These are phyloP conservation scores for Metaphire vulgaris DNA, from an alignment of 1,140 invertebrate genomes.

Conservation along the genomic window DNA sequence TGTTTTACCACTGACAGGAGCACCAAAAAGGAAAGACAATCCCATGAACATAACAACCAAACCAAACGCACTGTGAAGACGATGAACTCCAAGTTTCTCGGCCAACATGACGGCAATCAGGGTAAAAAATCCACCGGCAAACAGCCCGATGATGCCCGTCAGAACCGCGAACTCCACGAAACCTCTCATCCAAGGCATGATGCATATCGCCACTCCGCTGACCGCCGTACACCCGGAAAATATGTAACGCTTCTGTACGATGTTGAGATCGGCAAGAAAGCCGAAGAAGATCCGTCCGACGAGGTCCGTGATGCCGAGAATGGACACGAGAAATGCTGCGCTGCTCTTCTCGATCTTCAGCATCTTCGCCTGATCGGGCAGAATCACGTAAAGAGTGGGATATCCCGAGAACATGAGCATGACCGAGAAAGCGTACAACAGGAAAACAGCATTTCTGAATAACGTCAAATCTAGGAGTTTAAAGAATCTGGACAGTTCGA, in stretches of 20 bases:
- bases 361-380: conserved; percentile 6
- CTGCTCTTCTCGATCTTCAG: background rate
- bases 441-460: conserved; percentile 3
- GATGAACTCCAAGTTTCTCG: conserved; percentile 6
- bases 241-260: conserved; percentile 11
- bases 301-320: conserved; percentile 16
- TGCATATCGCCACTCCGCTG: conserved; percentile 4
- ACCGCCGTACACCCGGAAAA: background rate
- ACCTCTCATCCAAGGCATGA: conserved; percentile 8
- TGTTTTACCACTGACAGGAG: background rate
- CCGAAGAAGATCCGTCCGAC: conserved; percentile 16
- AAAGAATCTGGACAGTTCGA: no score
- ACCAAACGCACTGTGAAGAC: conserved; percentile 6
- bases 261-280: conserved; percentile 11
- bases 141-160: background rate
- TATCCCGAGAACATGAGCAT: conserved; percentile 9
- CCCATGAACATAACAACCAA: conserved; percentile 8
- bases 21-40: conserved; percentile 7
- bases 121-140: conserved; percentile 5
- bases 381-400: conserved; percentile 7
- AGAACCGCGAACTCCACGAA: background rate
- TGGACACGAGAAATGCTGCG: conserved; percentile 15
- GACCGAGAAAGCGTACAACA: conserved; percentile 16
- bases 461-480: conserved; percentile 12
- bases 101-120: conserved; percentile 8